Base-by-base conservation (phyloP, 1,140 invertebrate genomes). In the Drosophila suzukii region DNA sequence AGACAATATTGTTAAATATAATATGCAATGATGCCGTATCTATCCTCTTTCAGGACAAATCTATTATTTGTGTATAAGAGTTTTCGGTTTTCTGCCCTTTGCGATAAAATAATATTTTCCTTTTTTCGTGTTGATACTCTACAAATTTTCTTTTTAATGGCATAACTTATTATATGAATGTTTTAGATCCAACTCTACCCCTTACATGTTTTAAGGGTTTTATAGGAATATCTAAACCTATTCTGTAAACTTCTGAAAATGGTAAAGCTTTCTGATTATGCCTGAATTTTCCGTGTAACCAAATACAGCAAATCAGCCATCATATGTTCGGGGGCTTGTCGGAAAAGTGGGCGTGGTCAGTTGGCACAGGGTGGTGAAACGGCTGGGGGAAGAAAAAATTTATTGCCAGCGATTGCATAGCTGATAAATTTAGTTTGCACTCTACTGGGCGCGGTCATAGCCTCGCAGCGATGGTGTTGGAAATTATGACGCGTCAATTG, bases 351-450 rank as follows among this genome's bases (percentile, higher is more conserved):
- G 66, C 59, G 72, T 53, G 54, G 39, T 24, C 27, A 11, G 49
- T 56, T 27, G 46, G 27, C 8, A n/a, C 6, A 32, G 10, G 49
- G 49, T 13, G n/a, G 8, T 50, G n/a, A n/a, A 11, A 15, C 32
- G 17, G 8, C 20, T 17, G 54, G 50, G 54, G 49, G 38, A 34
- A 32, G 39, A 17, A 55, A 59, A 72, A 89, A 86, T 86, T 80
- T 86, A 86, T 89, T 66, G 57, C 83, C 84, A 67, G 63, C 85
- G 78, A 88, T 79, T 75, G 83, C 75, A 70, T 62, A 79, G 80
- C 76, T 89, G 84, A 86, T 86, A 86, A 88, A 86, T 88, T 89
- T 80, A 79, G 57, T 85, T 84, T 84, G 72, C 72, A 76, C 81
- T 72, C 72, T 63, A 51, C 75, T 54, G 61, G 79, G 68, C 39